These are phyloP conservation scores for Trissoscelio sp. DNA, from an alignment of 2,888 invertebrate genomes.

Conservation along the genomic window DNA sequence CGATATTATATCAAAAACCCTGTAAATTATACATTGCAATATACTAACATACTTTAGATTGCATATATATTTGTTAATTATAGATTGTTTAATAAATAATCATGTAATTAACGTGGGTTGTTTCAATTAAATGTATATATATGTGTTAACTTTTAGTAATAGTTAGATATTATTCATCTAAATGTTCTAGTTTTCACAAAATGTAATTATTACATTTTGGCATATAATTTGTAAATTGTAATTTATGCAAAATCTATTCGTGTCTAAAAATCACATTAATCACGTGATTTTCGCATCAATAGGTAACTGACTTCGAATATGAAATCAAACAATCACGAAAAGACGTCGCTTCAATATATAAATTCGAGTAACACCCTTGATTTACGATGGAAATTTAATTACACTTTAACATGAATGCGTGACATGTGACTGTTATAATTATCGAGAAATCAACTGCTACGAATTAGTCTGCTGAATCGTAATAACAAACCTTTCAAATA, in stretches of 20 bases:
- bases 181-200: too few species aligned
- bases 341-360: constrained; percentile 15
- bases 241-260: background rate
- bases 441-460: constrained; percentile 41
- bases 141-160: too few species aligned
- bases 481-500: constrained; percentile 51
- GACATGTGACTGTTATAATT: constrained; percentile 54
- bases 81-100: too few species aligned
- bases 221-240: too few species aligned
- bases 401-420: constrained; percentile 38
- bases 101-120: too few species aligned
- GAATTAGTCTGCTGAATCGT: constrained; percentile 40
- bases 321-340: constrained; percentile 19
- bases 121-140: too few species aligned
- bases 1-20: too few species aligned
- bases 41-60: too few species aligned
- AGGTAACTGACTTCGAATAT: constrained; percentile 1
- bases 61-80: too few species aligned
- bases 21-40: too few species aligned
- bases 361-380: constrained; percentile 22
- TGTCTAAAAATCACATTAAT: background rate
- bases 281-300: constrained; percentile 11
- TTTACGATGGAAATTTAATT: constrained; percentile 56
- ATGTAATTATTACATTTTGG: too few species aligned
- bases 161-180: too few species aligned